Conservation (phyloP, 37 sponge, comb jelly and placozoan species). For the Aplysina aerophoba region DNA sequence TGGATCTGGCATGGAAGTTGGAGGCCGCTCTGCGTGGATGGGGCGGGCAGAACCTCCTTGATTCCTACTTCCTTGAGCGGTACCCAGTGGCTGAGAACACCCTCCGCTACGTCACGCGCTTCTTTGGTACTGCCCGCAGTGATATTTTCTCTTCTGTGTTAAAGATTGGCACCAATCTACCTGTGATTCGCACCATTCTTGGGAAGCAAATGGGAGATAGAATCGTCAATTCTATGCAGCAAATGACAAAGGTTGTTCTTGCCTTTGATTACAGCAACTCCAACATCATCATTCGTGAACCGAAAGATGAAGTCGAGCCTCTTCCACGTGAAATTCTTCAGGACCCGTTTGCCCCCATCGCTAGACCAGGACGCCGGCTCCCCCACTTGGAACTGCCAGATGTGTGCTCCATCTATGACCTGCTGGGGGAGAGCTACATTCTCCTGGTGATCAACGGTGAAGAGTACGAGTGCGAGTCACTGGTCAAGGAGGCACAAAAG, state of each 20-base stretch:
- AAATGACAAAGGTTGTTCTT: slow-evolving; percentile 38
- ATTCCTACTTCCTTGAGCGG: slow-evolving; percentile 65
- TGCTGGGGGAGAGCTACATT: slow-evolving; percentile 64
- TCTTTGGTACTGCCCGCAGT: slow-evolving; percentile 25
- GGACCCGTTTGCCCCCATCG: slow-evolving; percentile 37
- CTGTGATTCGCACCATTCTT: background rate
- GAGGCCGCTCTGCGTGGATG: slow-evolving; percentile 70
- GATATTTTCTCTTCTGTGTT: background rate
- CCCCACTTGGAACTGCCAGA: slow-evolving; percentile 77
- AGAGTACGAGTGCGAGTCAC: slow-evolving; percentile 41
- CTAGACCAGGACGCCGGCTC: slow-evolving; percentile 77
- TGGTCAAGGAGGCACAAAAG: slow-evolving; percentile 45
- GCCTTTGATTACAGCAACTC: slow-evolving; percentile 73
- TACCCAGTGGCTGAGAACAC: slow-evolving; percentile 52
- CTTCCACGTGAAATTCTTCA: background rate
- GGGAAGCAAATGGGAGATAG: slow-evolving; percentile 8
- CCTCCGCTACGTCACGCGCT: background rate
- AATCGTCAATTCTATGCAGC: background rate
- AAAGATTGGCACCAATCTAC: background rate
- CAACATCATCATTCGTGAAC: slow-evolving; percentile 61
- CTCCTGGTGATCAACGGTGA: slow-evolving; percentile 68
- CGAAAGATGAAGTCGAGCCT: slow-evolving; percentile 4
- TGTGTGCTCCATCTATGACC: slow-evolving; percentile 50
- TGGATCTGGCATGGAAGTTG: slow-evolving; percentile 79
- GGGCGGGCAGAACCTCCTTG: slow-evolving; percentile 69